Percentiles rank a stretch among this genome's conserved stretches.
These are phyloP conservation scores for Dolichoris vasculosae DNA, from an alignment of 1,140 invertebrate genomes.

Conservation along the genomic window DNA sequence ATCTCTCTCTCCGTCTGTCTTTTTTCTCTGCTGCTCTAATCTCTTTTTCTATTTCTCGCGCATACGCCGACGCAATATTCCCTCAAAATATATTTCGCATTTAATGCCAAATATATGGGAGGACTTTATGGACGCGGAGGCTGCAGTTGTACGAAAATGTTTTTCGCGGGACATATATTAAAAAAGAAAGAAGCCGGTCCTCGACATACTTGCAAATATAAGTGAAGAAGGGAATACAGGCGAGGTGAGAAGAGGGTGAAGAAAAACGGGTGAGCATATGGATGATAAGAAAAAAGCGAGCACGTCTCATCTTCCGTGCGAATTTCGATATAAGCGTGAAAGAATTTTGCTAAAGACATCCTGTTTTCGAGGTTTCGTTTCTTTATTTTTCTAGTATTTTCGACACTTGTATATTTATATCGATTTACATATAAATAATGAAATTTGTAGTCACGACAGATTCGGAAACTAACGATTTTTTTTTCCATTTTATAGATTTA, in stretches of 20 bases:
- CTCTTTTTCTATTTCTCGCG: slow-evolving; percentile 4
- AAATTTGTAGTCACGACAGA: too few species aligned
- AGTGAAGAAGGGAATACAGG: background rate
- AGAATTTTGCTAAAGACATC: background rate
- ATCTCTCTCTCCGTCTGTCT: background rate
- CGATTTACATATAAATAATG: too few species aligned
- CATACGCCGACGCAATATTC: background rate
- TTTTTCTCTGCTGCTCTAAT: background rate
- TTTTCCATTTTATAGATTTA: too few species aligned
- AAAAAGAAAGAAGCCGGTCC: background rate
- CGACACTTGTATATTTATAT: too few species aligned
- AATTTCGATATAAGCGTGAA: slow-evolving; percentile 14
- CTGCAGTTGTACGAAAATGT: background rate
- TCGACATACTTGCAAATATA: background rate
- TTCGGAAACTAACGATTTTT: too few species aligned
- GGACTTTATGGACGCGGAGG: slow-evolving; percentile 19
- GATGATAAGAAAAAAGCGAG: background rate
- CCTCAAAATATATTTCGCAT: slow-evolving; percentile 28
- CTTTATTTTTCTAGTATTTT: background rate
- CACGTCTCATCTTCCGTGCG: slow-evolving; percentile 10
- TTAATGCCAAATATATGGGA: slow-evolving; percentile 38
- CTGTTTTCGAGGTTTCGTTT: background rate
- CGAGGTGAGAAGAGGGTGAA: background rate
- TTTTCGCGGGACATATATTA: slow-evolving; percentile 31
- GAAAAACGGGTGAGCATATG: background rate